These are phyloP conservation scores for Machaerirhynchus nigripectus DNA, from an alignment of 2,113 vertebrate species.

Conservation along the genomic window DNA sequence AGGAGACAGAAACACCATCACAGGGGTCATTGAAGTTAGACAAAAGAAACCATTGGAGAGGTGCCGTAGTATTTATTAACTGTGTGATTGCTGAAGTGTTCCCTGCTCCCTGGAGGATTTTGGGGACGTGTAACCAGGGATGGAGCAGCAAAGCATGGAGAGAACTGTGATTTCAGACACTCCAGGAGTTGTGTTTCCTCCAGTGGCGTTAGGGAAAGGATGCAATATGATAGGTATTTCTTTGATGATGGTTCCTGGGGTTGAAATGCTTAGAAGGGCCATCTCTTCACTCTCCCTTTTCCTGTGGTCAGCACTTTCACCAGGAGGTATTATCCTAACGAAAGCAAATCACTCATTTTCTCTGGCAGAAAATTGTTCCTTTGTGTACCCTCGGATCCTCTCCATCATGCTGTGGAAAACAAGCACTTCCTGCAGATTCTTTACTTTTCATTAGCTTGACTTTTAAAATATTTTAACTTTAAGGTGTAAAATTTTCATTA, in stretches of 20 bases:
- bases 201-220: neutral
- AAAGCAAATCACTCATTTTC: neutral
- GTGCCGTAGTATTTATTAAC: neutral
- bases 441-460: neutral
- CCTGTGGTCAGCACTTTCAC: neutral
- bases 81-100: neutral
- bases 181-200: neutral
- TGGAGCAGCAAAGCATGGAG: neutral
- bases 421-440: neutral
- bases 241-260: neutral
- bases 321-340: neutral
- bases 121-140: neutral
- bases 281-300: neutral
- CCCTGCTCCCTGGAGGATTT: neutral
- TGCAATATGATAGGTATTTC: no score
- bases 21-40: rapidly evolving
- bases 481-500: neutral
- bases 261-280: neutral
- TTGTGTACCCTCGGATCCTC: rapidly evolving
- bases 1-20: neutral
- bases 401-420: neutral
- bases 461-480: neutral
- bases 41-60: neutral
- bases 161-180: neutral
- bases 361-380: neutral